These are phyloP conservation scores for Papilio helenus DNA, from an alignment of 1,140 invertebrate species.

Conservation along the genomic window DNA sequence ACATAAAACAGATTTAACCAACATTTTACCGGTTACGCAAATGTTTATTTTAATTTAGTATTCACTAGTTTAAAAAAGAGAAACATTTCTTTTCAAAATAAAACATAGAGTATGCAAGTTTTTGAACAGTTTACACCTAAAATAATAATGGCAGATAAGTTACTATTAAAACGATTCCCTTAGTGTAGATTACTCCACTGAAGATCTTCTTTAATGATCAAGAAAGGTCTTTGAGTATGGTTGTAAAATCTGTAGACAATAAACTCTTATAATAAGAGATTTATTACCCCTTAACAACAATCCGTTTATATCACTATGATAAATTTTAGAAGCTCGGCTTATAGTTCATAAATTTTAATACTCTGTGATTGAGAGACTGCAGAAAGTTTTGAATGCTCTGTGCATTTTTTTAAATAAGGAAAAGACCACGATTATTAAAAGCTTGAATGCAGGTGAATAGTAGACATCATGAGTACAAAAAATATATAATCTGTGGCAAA, in stretches of 20 bases:
- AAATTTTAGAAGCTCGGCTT: neutral
- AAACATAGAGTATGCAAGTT: neutral
- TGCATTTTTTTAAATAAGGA: neutral
- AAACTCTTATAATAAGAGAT: neutral
- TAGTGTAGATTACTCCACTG: too few species aligned
- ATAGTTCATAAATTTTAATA: conserved; percentile 2
- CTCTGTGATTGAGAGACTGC: neutral
- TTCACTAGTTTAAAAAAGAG: neutral
- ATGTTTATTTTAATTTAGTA: neutral
- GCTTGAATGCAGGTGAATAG: neutral
- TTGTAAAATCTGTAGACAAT: neutral
- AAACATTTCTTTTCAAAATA: neutral
- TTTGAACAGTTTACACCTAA: too few species aligned
- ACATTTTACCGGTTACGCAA: neutral
- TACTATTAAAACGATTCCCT: too few species aligned
- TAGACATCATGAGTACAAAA: too few species aligned
- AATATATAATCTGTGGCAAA: too few species aligned
- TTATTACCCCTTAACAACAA: neutral
- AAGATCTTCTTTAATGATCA: too few species aligned
- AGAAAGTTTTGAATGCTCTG: neutral
- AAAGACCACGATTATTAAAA: neutral
- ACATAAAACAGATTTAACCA: conserved; percentile 29
- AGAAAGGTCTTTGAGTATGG: neutral
- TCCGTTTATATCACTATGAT: neutral
- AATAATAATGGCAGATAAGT: neutral